phyloP scores from a whole-genome alignment of 2,888 invertebrate species.

The Drosophila antonietae region DNA sequence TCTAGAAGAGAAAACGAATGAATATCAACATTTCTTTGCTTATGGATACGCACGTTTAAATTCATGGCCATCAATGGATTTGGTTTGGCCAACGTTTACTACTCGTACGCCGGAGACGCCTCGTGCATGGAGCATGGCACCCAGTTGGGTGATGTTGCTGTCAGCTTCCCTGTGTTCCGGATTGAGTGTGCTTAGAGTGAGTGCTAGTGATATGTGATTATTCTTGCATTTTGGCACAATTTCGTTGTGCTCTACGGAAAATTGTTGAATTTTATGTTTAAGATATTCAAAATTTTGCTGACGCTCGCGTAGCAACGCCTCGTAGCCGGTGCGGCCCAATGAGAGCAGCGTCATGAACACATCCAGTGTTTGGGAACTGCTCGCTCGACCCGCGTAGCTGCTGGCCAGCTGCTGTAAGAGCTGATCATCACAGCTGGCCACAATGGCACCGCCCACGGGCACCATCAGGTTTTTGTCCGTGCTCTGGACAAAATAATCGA shows the following conservation, averaged over 20 bases:
- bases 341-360: slow-evolving; percentile 91
- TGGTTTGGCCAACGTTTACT: slow-evolving; percentile 86
- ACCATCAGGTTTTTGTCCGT: slow-evolving; percentile 94
- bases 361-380: slow-evolving; percentile 89
- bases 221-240: slow-evolving; percentile 87
- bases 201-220: slow-evolving; percentile 89
- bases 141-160: slow-evolving; percentile 86
- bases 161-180: not conserved
- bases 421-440: slow-evolving; percentile 89
- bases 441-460: slow-evolving; percentile 92
- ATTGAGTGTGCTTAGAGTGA: slow-evolving; percentile 84
- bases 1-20: slow-evolving; percentile 83
- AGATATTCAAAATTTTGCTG: slow-evolving; percentile 88
- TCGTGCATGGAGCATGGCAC: slow-evolving; percentile 90
- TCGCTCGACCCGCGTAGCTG: slow-evolving; percentile 91
- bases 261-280: slow-evolving; percentile 85
- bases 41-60: slow-evolving; percentile 85
- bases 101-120: slow-evolving; percentile 90
- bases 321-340: slow-evolving; percentile 88
- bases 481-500: slow-evolving; percentile 93
- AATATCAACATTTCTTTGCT: not conserved
- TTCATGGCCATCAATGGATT: slow-evolving; percentile 86
- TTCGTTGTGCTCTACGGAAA: slow-evolving; percentile 87
- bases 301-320: slow-evolving; percentile 86
- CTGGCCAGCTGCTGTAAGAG: slow-evolving; percentile 88